Evolutionary conservation across 2,888 invertebrate species (phyloP), one percentile per base, ranked within the genome.

Genomic region (Cacoxenus indagator): DNA sequence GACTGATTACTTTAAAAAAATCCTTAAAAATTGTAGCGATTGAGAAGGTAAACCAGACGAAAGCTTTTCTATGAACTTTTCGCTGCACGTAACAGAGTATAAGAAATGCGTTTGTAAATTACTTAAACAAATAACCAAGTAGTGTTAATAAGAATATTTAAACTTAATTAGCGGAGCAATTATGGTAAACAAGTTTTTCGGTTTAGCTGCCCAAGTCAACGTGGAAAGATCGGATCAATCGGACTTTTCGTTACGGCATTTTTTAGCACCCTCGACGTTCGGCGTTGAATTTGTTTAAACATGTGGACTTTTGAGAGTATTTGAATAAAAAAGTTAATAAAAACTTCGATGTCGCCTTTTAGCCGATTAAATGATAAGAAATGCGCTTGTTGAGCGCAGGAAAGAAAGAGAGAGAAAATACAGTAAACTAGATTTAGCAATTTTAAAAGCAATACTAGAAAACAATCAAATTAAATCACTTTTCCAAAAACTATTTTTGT

Each of bases 381-480:
- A 37, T 37, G 37, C 37, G 37, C 37, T 37, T 37, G 14, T 11
- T 37, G 14, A 11, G 8, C 8, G 37, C 2, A 14, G 14, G 37
- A 37, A 14, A 4, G 5, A 1, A 5, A 4, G 5, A 5, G 5
- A 37, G 37, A 2, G 5, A 37, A 14, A 37, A 61, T 67, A 26
- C 37, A 65, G 61, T 54, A 65, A 54, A 67, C 66, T 62, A 54
- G 19, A 17, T 14, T 26, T 37, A 5, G n/a, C n/a, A 67, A 6
- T 73, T 67, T 73, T 72, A 67, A 72, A 76, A 76, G 76, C 76
- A 76, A 76, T 76, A 76, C 67, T 68, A 73, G 68, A 70, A 62
- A 73, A 76, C 74, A 75, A 76, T 73, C 67, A 65, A 65, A 76
- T 73, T 62, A 65, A 65, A 55, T 17, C 22, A 51, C 22, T 51